Conservation (phyloP, 1,140 invertebrate species). For the Linepithema humile region DNA sequence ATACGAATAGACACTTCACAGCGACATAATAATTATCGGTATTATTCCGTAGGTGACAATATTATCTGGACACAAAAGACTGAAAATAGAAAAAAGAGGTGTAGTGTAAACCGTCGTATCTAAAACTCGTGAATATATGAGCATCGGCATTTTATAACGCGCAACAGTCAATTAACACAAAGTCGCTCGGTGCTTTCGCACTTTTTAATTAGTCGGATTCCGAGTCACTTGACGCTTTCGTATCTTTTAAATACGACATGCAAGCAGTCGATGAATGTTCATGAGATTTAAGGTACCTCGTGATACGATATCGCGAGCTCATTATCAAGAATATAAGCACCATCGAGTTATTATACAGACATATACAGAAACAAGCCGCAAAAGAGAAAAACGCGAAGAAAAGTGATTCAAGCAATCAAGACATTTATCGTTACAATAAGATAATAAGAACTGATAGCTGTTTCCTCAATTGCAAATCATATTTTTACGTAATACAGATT, state of each 20-base stretch:
- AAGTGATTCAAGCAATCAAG: not conserved
- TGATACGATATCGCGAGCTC: constrained; percentile 6
- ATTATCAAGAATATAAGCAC: constrained; percentile 28
- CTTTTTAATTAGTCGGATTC: not conserved
- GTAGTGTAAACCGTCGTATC: not conserved
- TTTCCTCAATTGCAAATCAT: not conserved
- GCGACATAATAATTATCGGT: not conserved
- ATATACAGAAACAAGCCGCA: not conserved
- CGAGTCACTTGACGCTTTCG: not conserved
- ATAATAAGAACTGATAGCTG: not conserved
- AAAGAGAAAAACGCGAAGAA: not conserved
- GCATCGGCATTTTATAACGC: not conserved
- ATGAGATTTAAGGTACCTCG: constrained; percentile 23
- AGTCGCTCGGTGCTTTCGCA: not conserved
- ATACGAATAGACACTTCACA: not conserved
- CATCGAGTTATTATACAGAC: not conserved
- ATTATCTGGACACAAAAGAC: not conserved
- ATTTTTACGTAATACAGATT: not conserved
- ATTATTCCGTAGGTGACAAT: not conserved
- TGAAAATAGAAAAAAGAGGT: not conserved
- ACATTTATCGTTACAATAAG: not conserved
- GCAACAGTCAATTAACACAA: not conserved
- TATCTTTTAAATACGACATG: not conserved
- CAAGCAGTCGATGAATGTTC: not conserved
- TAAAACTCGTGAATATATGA: not conserved